These are phyloP conservation scores for Dermochelys coriacea DNA, from an alignment of 2,797 vertebrate species.

Conservation along the genomic window DNA sequence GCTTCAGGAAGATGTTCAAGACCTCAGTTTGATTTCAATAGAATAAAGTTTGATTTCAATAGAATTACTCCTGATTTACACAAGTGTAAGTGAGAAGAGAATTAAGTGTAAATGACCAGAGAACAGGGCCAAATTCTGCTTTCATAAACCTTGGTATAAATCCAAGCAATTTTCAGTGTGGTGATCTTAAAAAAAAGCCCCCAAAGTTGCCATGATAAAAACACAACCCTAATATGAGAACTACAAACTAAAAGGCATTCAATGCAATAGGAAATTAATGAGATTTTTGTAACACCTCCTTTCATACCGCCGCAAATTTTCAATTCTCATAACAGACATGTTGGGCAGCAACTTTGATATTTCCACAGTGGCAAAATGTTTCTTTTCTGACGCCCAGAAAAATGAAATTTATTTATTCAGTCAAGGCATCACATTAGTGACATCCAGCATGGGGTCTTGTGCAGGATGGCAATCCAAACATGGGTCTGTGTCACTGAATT, in stretches of 20 bases:
- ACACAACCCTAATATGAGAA: not conserved
- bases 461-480: conserved; percentile 8
- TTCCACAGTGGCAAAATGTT: not conserved
- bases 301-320: conserved; percentile 55
- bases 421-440: conserved; percentile 6
- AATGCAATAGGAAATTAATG: conserved; percentile 42
- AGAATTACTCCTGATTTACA: not conserved
- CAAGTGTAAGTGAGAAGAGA: not conserved
- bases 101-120: not conserved
- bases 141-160: not conserved
- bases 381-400: conserved; percentile 5
- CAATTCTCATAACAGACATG: conserved; percentile 61
- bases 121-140: not conserved
- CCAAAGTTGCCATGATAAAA: not conserved
- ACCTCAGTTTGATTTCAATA: not conserved
- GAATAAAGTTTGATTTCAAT: not conserved
- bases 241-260: not conserved
- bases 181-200: not conserved
- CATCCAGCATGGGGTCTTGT: not conserved
- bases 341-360: conserved; percentile 33
- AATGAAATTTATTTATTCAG: conserved; percentile 32
- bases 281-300: conserved; percentile 46
- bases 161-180: not conserved
- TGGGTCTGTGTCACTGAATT: not conserved
- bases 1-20: not conserved